phyloP scores from a whole-genome alignment of 2,888 invertebrate genomes.

The Spilosoma lubricipeda region DNA sequence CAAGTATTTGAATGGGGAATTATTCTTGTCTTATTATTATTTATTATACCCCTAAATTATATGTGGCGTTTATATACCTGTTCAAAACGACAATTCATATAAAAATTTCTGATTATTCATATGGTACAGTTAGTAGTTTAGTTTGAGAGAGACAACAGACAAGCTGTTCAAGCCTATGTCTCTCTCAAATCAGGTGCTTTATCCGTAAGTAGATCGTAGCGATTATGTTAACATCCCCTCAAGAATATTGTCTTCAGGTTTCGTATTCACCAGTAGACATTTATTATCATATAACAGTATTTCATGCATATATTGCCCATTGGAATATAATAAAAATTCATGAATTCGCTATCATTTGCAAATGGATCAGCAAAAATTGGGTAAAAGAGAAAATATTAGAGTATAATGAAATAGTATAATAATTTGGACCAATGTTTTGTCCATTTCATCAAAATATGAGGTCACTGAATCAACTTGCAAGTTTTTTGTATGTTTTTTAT shows the following conservation, averaged over 20 bases:
- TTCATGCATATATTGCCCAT: slow-evolving; percentile 16
- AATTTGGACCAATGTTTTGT: slow-evolving; percentile 9
- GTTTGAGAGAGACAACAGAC: too few relatives aligned
- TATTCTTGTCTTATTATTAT: too few relatives aligned
- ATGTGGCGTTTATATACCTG: too few relatives aligned
- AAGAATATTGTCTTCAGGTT: background rate
- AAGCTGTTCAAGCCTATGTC: background rate
- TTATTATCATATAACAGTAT: slow-evolving; percentile 14
- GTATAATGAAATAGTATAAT: slow-evolving; percentile 8
- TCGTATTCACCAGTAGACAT: slow-evolving; percentile 1
- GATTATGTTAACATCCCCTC: slow-evolving; percentile 16
- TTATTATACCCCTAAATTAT: background rate
- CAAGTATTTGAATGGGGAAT: background rate
- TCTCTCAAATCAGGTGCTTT: background rate
- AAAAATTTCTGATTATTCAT: background rate
- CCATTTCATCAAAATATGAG: slow-evolving; percentile 9
- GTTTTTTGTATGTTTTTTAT: background rate
- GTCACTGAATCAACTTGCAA: background rate
- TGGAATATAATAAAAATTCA: slow-evolving; percentile 20
- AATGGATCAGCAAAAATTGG: slow-evolving; percentile 17
- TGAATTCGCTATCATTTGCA: slow-evolving; percentile 21
- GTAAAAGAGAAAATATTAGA: slow-evolving; percentile 1
- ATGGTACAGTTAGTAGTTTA: background rate
- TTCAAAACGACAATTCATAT: too few relatives aligned
- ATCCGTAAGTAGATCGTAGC: background rate